Conservation (phyloP, 2,113 vertebrate genomes). For the Bolborhynchus lineola region DNA sequence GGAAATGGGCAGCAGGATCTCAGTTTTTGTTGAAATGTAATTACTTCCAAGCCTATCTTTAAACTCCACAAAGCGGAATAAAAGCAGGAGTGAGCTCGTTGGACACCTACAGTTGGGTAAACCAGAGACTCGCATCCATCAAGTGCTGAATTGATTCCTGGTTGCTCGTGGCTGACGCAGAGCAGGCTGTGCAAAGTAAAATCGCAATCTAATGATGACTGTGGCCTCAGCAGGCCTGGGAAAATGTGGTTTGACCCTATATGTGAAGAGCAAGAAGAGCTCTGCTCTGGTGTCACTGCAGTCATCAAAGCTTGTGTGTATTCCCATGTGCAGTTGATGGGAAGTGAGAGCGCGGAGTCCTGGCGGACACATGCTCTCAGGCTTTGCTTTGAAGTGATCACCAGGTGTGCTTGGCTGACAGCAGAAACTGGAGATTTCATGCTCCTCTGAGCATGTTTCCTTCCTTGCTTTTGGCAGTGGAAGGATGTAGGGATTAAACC, state of each 20-base stretch:
- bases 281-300: not conserved
- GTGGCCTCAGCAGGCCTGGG: not conserved
- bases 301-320: not conserved
- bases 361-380: conserved; percentile 10
- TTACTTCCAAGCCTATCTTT: not conserved
- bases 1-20: conserved; percentile 3
- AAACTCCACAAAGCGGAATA: not conserved
- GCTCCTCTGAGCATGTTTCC: conserved; percentile 56
- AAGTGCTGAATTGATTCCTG: not conserved
- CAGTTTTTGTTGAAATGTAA: not conserved
- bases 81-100: not conserved
- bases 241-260: not conserved
- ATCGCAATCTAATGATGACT: not conserved
- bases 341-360: not conserved
- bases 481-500: conserved; percentile 28
- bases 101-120: not conserved
- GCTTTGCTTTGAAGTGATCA: conserved; percentile 13
- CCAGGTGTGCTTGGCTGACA: conserved; percentile 36
- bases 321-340: not conserved
- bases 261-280: not conserved
- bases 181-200: not conserved
- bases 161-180: not conserved
- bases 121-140: not conserved
- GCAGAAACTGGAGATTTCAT: conserved; percentile 35
- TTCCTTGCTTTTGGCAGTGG: conserved; percentile 17